phyloP scores from a whole-genome alignment of 2,797 vertebrate species.

The Lagorchestes hirsutus region DNA sequence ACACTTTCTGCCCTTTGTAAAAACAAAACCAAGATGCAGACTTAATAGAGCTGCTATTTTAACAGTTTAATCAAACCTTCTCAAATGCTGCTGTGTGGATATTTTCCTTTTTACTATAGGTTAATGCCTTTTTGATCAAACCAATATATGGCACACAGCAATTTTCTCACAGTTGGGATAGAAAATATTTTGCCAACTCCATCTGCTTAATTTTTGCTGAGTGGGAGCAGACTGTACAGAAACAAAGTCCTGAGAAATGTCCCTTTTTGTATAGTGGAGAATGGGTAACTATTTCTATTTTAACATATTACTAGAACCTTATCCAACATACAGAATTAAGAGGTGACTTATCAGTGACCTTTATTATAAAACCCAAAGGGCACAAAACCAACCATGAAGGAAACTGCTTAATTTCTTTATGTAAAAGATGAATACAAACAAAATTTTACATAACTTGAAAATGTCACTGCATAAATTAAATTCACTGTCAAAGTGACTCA shows the following conservation, averaged over 20 bases:
- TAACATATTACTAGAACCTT: neutral
- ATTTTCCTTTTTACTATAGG: neutral
- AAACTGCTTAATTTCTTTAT: conserved; percentile 6
- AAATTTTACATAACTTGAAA: conserved; percentile 10
- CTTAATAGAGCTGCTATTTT: conserved; percentile 4
- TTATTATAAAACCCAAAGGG: neutral
- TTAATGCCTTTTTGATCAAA: neutral
- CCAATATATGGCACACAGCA: neutral
- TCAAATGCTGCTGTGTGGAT: neutral
- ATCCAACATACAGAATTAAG: neutral
- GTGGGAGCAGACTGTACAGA: neutral
- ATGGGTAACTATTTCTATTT: neutral
- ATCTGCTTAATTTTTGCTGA: conserved; percentile 19
- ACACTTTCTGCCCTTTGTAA: neutral
- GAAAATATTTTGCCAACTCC: conserved; percentile 5
- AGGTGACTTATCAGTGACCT: conserved; percentile 20
- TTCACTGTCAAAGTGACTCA: conserved; percentile 5
- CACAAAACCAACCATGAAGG: neutral
- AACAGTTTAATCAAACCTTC: neutral
- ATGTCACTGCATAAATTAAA: conserved; percentile 9
- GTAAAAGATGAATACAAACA: neutral
- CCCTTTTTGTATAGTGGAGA: neutral
- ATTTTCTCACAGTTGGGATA: neutral
- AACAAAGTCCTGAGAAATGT: conserved; percentile 6
- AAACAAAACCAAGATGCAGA: conserved; percentile 9